phyloP scores from a whole-genome alignment of 2,113 vertebrate genomes.

The Pachyramphus minor region DNA sequence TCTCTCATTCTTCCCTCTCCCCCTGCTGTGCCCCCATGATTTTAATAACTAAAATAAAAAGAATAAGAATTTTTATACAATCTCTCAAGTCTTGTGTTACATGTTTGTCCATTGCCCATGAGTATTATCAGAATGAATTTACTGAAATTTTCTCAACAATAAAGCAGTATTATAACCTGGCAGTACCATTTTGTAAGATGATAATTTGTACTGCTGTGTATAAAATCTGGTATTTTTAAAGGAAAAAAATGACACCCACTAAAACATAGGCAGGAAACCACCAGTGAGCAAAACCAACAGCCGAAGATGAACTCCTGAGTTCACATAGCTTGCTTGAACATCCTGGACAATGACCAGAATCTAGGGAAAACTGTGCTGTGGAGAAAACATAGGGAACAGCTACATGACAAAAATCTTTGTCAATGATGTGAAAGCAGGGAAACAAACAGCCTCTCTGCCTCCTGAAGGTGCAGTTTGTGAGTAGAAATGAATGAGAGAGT shows the following conservation, averaged over 20 bases:
- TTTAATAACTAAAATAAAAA: not conserved
- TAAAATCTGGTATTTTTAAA: not conserved
- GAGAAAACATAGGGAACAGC: not conserved
- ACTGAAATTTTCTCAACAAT: not conserved
- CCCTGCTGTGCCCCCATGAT: not conserved
- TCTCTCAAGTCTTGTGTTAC: not conserved
- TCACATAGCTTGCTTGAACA: accelerated
- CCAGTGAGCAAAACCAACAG: not conserved
- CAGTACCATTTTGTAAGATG: not conserved
- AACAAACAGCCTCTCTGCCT: not conserved
- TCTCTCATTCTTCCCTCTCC: not conserved
- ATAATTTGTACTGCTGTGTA: not conserved
- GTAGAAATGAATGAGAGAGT: not conserved
- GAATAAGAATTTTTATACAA: not conserved
- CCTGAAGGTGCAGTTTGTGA: not conserved
- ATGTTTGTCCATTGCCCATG: not conserved
- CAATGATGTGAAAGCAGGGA: not conserved
- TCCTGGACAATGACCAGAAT: not conserved
- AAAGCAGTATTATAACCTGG: not conserved
- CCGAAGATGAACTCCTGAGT: not conserved
- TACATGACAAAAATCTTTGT: not conserved
- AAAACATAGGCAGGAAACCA: not conserved
- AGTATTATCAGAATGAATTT: not conserved
- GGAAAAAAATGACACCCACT: not conserved
- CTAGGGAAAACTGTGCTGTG: not conserved